These are phyloP conservation scores for Cheilosia variabilis DNA, from an alignment of 2,888 invertebrate genomes.

Conservation along the genomic window DNA sequence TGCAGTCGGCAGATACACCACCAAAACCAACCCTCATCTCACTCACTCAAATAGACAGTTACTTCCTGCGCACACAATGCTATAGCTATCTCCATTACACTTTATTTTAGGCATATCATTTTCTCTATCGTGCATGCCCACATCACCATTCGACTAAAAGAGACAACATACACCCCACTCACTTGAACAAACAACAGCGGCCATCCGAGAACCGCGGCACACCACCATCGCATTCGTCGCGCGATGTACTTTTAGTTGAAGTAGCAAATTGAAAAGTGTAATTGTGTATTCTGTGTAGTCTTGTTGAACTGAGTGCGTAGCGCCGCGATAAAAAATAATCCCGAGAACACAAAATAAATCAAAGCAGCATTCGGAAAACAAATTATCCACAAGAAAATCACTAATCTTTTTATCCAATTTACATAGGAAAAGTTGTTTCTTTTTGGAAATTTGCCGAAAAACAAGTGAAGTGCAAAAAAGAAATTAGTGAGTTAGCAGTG, in stretches of 20 bases:
- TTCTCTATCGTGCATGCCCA: background rate
- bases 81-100: conserved; percentile 18
- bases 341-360: background rate
- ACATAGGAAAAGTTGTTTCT: background rate
- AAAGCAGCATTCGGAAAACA: conserved; percentile 10
- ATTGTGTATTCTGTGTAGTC: conserved; percentile 60
- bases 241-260: conserved; percentile 55
- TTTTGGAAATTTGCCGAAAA: conserved; percentile 21
- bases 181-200: conserved; percentile 28
- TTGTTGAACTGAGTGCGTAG: conserved; percentile 62
- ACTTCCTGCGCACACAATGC: background rate
- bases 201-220: conserved; percentile 41
- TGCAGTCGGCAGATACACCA: conserved; percentile 22
- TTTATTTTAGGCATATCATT: conserved; percentile 1
- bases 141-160: conserved; percentile 8
- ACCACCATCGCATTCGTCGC: conserved; percentile 26
- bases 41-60: conserved; percentile 20
- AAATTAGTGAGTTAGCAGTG: conserved; percentile 67
- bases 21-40: conserved; percentile 11
- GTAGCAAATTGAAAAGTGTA: conserved; percentile 69
- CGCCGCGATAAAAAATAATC: conserved; percentile 46
- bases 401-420: background rate
- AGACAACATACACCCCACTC: conserved; percentile 26
- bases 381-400: conserved; percentile 5
- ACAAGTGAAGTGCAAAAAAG: conserved; percentile 63